Evolutionary conservation across 2,888 invertebrate genomes (phyloP).

Genomic region (Emmelina monodactyla): DNA sequence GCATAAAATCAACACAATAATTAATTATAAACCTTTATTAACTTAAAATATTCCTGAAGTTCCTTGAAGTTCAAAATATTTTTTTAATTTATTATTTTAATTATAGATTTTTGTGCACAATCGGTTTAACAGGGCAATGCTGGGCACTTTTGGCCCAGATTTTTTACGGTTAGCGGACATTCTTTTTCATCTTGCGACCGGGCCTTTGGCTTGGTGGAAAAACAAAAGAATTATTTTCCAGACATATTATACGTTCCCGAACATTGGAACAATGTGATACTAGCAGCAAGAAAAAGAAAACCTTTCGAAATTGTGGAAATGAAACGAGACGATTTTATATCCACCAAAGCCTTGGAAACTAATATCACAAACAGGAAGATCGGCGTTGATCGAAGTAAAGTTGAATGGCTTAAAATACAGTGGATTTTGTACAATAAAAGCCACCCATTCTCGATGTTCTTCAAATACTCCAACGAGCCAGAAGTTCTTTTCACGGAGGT

Average conservation of each 20-base stretch:
- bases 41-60: too few species aligned
- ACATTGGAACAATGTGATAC: conserved; percentile 4
- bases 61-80: too few species aligned
- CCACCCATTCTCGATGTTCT: conserved; percentile 11
- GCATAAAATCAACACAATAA: too few species aligned
- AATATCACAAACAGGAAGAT: conserved; percentile 14
- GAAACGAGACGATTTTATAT: conserved; percentile 14
- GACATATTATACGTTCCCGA: conserved; percentile 7
- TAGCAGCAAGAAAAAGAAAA: conserved; percentile 4
- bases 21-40: too few species aligned
- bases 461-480: conserved; percentile 7
- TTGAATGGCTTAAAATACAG: conserved; percentile 8
- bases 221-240: conserved; percentile 2
- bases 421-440: conserved; percentile 6
- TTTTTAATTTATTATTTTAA: too few species aligned
- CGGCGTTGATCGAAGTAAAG: conserved; percentile 1
- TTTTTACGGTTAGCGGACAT: conserved; percentile 12
- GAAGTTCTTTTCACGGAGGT: conserved; percentile 6
- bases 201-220: conserved; percentile 12
- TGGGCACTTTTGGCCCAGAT: too few species aligned
- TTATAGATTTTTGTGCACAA: too few species aligned
- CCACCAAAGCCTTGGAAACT: conserved; percentile 12
- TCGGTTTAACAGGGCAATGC: too few species aligned
- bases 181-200: conserved; percentile 10
- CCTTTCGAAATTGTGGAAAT: conserved; percentile 14